phyloP scores from a whole-genome alignment of 2,113 vertebrate genomes.

The Cynocephalus volans region DNA sequence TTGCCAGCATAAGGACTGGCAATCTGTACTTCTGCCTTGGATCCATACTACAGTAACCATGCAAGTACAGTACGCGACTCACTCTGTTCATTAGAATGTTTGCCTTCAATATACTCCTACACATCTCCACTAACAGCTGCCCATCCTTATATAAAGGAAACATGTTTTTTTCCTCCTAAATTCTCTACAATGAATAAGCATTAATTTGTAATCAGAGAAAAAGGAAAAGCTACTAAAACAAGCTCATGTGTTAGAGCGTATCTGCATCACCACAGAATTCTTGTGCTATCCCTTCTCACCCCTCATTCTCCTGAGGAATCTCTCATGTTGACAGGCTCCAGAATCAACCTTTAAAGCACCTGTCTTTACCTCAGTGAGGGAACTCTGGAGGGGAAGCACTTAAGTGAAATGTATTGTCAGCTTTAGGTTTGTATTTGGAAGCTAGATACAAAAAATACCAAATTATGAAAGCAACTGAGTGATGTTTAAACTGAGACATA shows the following conservation, averaged over 20 bases:
- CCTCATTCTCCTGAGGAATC: neutral
- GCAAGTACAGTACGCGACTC: conserved; percentile 2
- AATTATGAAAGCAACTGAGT: neutral
- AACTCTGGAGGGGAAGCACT: neutral
- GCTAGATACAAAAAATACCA: neutral
- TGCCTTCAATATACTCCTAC: conserved; percentile 61
- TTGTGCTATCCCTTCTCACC: neutral
- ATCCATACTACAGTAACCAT: neutral
- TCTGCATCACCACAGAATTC: neutral
- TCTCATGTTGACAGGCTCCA: neutral
- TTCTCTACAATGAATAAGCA: neutral
- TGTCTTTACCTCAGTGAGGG: neutral
- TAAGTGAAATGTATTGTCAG: neutral
- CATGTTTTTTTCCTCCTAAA: neutral
- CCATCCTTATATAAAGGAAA: neutral
- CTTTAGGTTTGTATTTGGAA: neutral
- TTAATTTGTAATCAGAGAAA: conserved; percentile 45
- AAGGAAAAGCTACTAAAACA: neutral
- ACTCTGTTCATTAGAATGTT: conserved; percentile 65
- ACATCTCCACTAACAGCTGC: neutral
- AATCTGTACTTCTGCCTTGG: neutral
- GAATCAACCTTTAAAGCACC: neutral
- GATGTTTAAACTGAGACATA: conserved; percentile 20
- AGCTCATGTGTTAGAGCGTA: neutral
- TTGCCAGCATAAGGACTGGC: neutral